These are phyloP conservation scores for Vidua macroura DNA, from an alignment of 2,113 vertebrate genomes.

Conservation along the genomic window DNA sequence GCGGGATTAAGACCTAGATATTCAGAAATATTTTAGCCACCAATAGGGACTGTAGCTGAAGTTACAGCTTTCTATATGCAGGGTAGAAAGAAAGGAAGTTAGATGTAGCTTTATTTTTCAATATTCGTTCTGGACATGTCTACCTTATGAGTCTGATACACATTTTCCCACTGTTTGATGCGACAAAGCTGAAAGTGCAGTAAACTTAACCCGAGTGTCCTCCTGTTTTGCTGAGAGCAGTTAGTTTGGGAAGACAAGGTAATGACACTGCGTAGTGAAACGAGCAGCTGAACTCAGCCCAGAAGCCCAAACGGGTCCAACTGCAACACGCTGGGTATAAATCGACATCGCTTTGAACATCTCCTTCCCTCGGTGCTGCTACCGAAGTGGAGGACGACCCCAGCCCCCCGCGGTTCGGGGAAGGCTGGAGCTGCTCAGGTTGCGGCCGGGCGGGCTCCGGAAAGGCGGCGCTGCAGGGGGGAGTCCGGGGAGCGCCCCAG, in stretches of 20 bases:
- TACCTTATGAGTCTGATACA: too few species aligned
- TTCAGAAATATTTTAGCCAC: not conserved
- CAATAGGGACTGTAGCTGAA: rapidly evolving
- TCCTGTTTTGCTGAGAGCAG: not conserved
- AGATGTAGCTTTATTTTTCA: not conserved
- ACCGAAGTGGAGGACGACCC: not conserved
- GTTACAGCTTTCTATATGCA: not conserved
- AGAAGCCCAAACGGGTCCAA: not conserved
- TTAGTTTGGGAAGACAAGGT: not conserved
- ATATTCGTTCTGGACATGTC: not conserved
- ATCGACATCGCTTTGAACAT: not conserved
- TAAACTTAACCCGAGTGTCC: not conserved
- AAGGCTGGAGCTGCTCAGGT: not conserved
- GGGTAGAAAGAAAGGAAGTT: not conserved
- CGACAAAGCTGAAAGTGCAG: not conserved
- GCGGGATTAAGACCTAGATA: not conserved
- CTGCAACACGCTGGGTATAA: not conserved
- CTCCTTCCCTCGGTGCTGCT: not conserved
- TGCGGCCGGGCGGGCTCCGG: not conserved
- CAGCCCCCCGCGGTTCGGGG: not conserved
- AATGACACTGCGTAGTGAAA: not conserved
- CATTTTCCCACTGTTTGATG: not conserved
- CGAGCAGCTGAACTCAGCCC: not conserved
- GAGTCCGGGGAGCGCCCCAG: not conserved
- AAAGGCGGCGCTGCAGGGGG: not conserved